These are phyloP conservation scores for Cataglyphis cursor DNA, from an alignment of 2,888 invertebrate genomes.

Conservation along the genomic window DNA sequence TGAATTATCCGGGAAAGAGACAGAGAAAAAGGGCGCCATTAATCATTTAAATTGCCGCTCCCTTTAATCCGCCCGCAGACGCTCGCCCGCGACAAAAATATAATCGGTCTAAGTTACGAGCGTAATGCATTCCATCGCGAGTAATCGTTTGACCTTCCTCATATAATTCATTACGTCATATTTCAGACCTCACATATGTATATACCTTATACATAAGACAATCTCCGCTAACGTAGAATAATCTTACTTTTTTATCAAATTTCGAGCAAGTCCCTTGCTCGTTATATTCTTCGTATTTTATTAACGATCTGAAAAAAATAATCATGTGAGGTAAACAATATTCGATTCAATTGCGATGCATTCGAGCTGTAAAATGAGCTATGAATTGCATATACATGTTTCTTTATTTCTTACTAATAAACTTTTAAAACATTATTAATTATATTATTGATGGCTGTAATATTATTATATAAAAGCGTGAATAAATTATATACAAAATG, in stretches of 20 bases:
- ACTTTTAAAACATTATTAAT: constrained; percentile 11
- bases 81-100: constrained; percentile 44
- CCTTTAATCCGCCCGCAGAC: constrained; percentile 47
- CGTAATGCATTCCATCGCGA: constrained; percentile 46
- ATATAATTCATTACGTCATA: constrained; percentile 40
- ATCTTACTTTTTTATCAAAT: constrained; percentile 1
- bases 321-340: not conserved
- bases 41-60: constrained; percentile 52
- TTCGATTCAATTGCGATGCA: constrained; percentile 1
- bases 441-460: not conserved
- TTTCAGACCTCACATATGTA: constrained; percentile 18
- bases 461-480: not conserved
- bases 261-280: not conserved
- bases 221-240: not conserved
- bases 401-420: not conserved
- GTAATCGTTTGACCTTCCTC: constrained; percentile 43
- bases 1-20: constrained; percentile 44
- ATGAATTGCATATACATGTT: not conserved
- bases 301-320: constrained; percentile 6
- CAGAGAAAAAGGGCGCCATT: constrained; percentile 37
- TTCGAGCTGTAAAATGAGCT: constrained; percentile 11
- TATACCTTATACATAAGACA: constrained; percentile 5
- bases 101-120: constrained; percentile 56
- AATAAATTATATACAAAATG: constrained; percentile 19
- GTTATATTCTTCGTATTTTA: not conserved